Base-by-base conservation (phyloP, 2,113 vertebrate species). In the Atherinomorus stipes region DNA sequence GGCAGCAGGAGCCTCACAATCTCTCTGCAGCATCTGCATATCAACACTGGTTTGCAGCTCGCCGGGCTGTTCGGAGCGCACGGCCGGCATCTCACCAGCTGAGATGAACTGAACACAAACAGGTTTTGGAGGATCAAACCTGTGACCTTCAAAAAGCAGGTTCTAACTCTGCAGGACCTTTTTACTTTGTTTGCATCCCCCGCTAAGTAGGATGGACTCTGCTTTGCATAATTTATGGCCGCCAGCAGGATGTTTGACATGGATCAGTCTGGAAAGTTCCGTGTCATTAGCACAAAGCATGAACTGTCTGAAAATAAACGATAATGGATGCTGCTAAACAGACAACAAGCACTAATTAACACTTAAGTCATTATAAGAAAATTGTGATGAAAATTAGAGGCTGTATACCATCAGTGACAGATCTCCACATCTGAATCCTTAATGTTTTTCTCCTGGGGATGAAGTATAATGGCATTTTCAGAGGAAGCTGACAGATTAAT, bases 311-410 rank as follows among this genome's bases (percentile, higher is more conserved):
- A 84, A 77, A 64, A 73, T 1, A 80, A 84, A 83, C 83, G 72
- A 82, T 64, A 80, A 74, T 53, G 44, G 75, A 65, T 75, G 78
- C 80, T 38, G 76, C 79, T 44, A 40, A 66, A 76, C 40, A 66
- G 76, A 58, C 83, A 87, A 74, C 80, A 70, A 71, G 72, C 52
- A 8, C 78, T 78, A 89, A 91, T 91, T 86, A 88, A 82, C 70
- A 61, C 64, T n/a, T 81, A 58, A 53, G 75, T 83, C 78, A 78
- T 80, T 62, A 74, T 64, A 66, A 62, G 65, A 83, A 62, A 83
- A 21, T 56, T 47, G 58, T 80, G 77, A 85, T 80, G 69, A 78
- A 85, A 85, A 83, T 74, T 52, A 56, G 58, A 76, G 76, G 40
- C 52, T 21, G 64, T 73, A 50, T 63, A 81, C 38, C 53, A 63